Percentiles rank a stretch among this genome's conserved stretches.
These are phyloP conservation scores for Capreolus pygargus DNA, from an alignment of 2,113 vertebrate genomes.

Conservation along the genomic window DNA sequence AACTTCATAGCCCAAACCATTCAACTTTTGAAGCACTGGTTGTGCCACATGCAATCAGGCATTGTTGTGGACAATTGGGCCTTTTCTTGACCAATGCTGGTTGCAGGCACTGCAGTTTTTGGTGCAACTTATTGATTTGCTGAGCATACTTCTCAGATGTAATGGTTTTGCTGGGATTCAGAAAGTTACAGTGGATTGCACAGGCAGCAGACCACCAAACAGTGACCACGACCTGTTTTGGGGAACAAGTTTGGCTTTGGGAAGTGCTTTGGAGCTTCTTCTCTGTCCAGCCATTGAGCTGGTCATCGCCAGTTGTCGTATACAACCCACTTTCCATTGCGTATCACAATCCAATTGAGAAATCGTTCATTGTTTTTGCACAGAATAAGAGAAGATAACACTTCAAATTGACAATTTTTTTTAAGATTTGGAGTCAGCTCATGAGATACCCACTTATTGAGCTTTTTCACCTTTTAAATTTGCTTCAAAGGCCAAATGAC, in stretches of 20 bases:
- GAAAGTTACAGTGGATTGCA: background rate
- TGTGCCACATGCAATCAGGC: background rate
- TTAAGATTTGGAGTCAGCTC: background rate
- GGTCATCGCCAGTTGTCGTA: background rate
- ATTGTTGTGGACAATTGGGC: background rate
- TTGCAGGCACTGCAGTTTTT: background rate
- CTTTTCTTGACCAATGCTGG: background rate
- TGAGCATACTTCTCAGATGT: background rate
- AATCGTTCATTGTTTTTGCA: background rate
- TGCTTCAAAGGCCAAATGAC: background rate
- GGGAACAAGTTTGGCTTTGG: background rate
- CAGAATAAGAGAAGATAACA: background rate
- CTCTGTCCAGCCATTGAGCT: background rate
- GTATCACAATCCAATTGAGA: background rate
- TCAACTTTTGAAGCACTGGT: background rate
- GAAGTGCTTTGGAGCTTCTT: background rate
- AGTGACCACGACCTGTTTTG: background rate
- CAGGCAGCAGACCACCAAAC: background rate
- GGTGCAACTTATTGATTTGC: background rate
- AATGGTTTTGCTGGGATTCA: background rate
- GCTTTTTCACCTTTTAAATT: background rate
- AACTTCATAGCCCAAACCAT: background rate
- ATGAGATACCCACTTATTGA: background rate
- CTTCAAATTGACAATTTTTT: background rate
- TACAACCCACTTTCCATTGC: background rate